These are phyloP conservation scores for Clamator glandarius DNA, from an alignment of 2,797 vertebrate genomes.

Conservation along the genomic window DNA sequence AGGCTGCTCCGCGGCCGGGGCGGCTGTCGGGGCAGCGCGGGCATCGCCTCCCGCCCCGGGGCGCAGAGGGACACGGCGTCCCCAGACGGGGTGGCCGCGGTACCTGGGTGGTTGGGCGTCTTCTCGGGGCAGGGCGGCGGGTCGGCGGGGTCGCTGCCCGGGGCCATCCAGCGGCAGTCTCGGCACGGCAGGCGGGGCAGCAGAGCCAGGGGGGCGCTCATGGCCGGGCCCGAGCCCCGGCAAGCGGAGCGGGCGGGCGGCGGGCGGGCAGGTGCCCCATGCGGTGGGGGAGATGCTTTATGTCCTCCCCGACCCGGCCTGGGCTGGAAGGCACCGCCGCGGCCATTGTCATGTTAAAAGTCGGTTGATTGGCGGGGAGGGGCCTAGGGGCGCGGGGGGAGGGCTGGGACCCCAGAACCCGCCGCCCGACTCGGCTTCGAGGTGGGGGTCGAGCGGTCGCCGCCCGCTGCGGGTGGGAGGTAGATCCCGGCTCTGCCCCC, in stretches of 20 bases:
- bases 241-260: neutral
- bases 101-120: conserved; percentile 35
- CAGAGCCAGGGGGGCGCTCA: conserved; percentile 39
- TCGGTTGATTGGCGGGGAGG: conserved; percentile 31
- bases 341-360: conserved; percentile 74
- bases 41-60: too few species aligned
- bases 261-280: neutral
- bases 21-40: too few species aligned
- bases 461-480: neutral
- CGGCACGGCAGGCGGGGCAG: neutral
- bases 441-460: too few species aligned
- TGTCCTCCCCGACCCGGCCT: neutral
- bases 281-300: neutral
- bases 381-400: neutral
- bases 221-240: neutral
- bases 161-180: conserved; percentile 4
- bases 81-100: too few species aligned
- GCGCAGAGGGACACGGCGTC: too few species aligned
- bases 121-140: neutral
- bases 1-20: too few species aligned
- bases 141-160: neutral
- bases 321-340: conserved; percentile 11
- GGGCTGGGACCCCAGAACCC: neutral
- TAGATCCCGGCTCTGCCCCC: neutral
- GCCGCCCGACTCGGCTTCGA: neutral